Percentiles rank a stretch among this genome's conserved stretches.
These are phyloP conservation scores for Chironomus tepperi DNA, from an alignment of 1,140 invertebrate species.

Conservation along the genomic window DNA sequence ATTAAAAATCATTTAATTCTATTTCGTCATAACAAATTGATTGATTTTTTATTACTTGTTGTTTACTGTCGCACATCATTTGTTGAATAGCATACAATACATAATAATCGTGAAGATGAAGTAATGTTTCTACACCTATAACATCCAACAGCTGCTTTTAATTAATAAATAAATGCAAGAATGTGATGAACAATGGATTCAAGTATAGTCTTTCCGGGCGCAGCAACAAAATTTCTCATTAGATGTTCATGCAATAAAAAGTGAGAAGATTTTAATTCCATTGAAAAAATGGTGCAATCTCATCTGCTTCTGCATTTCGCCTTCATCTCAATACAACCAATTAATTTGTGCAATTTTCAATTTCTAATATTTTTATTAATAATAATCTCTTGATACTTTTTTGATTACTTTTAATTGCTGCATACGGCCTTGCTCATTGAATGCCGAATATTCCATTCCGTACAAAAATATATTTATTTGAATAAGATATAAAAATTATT, in stretches of 20 bases:
- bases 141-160: background rate
- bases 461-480: background rate
- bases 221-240: too few relatives aligned
- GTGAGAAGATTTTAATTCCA: conserved; percentile 6
- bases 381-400: background rate
- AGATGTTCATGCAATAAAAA: background rate
- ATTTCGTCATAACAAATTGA: background rate
- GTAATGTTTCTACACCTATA: background rate
- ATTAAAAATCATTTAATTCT: background rate
- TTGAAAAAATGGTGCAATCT: background rate
- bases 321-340: background rate
- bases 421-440: background rate
- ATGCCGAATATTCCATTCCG: conserved; percentile 6
- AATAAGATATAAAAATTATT: background rate
- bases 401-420: background rate
- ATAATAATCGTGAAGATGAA: background rate
- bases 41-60: background rate
- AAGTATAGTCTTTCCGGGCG: background rate
- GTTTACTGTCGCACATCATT: background rate
- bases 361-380: background rate
- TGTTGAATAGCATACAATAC: background rate
- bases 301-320: background rate
- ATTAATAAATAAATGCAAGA: conserved; percentile 14
- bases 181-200: background rate
- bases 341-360: background rate